phyloP scores from a whole-genome alignment of 2,797 vertebrate species.

The Cuniculus paca region DNA sequence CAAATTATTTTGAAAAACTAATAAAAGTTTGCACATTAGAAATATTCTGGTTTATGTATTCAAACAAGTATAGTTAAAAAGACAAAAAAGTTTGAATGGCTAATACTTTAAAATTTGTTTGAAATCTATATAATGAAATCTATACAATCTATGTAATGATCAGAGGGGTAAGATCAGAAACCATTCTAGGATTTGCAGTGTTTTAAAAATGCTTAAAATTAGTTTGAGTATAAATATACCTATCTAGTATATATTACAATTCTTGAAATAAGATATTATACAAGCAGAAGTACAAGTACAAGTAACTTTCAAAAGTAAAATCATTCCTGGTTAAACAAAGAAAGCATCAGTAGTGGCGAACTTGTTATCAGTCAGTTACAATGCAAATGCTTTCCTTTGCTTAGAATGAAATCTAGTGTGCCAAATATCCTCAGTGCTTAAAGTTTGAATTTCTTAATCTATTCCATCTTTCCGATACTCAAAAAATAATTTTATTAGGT shows the following conservation, averaged over 20 bases:
- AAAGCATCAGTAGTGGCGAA: background rate
- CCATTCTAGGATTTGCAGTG: background rate
- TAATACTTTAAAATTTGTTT: slow-evolving; percentile 58
- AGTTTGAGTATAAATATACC: background rate
- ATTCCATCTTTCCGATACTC: slow-evolving; percentile 45
- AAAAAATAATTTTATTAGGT: background rate
- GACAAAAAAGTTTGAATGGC: background rate
- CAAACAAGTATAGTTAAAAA: slow-evolving; percentile 35
- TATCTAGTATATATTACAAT: background rate
- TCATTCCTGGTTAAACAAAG: slow-evolving; percentile 43
- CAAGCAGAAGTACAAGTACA: too few species aligned
- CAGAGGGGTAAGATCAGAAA: background rate
- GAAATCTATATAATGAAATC: slow-evolving; percentile 38
- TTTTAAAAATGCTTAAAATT: slow-evolving; percentile 55
- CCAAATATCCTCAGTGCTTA: background rate
- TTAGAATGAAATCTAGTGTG: slow-evolving; percentile 8
- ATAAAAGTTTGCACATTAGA: slow-evolving; percentile 24
- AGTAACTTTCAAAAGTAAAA: slow-evolving; percentile 57
- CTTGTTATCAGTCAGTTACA: slow-evolving; percentile 19
- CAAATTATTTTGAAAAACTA: slow-evolving; percentile 57
- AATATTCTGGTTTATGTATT: background rate
- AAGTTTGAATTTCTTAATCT: slow-evolving; percentile 16
- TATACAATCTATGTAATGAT: too few species aligned
- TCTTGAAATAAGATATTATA: too few species aligned
- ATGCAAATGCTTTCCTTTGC: background rate